Conservation (phyloP, 2,888 invertebrate species). For the Lottia scabra region DNA sequence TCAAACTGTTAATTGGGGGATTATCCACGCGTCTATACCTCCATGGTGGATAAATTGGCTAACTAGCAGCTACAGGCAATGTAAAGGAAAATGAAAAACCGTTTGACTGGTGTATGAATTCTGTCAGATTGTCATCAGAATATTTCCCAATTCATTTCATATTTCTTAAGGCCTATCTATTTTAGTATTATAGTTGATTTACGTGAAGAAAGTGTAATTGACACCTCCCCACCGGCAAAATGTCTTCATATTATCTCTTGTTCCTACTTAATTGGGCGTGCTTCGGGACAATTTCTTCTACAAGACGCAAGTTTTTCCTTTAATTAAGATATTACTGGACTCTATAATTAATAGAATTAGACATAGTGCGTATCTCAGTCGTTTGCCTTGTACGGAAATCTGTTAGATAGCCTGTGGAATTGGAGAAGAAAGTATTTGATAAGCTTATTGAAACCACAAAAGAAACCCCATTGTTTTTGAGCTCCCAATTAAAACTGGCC, state of each 20-base stretch:
- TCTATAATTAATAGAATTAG: constrained; percentile 23
- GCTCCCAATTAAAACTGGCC: background rate
- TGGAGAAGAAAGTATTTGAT: background rate
- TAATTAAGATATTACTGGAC: constrained; percentile 24
- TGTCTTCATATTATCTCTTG: constrained; percentile 17
- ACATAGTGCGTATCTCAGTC: constrained; percentile 13
- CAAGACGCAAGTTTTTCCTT: constrained; percentile 20
- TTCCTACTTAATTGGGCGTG: constrained; percentile 19
- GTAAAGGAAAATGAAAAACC: background rate
- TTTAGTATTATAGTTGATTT: background rate
- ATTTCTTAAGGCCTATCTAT: constrained; percentile 3
- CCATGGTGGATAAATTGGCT: background rate
- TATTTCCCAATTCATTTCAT: background rate
- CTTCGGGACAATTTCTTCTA: constrained; percentile 19
- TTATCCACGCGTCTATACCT: background rate
- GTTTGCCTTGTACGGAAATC: constrained; percentile 1
- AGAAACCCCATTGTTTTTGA: constrained; percentile 1
- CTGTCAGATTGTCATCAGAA: background rate
- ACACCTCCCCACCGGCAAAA: constrained; percentile 15
- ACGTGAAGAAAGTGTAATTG: constrained; percentile 16
- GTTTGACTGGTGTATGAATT: background rate
- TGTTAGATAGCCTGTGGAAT: background rate
- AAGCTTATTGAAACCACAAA: constrained; percentile 3
- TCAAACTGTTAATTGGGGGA: background rate
- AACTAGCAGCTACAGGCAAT: background rate